phyloP scores from a whole-genome alignment of 2,113 vertebrate species.

The Alethe diademata region DNA sequence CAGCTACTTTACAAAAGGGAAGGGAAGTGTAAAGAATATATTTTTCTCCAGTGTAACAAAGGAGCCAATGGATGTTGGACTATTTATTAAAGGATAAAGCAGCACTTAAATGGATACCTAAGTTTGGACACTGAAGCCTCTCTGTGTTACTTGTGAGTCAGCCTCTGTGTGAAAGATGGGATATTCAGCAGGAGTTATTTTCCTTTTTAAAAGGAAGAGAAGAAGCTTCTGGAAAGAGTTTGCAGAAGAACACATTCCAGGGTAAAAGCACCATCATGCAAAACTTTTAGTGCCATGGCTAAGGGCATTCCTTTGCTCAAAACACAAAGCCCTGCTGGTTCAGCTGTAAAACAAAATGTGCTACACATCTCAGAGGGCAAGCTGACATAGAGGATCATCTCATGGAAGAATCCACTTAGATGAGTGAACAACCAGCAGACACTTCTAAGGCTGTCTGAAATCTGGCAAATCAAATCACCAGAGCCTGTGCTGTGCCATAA shows the following conservation, averaged over 20 bases:
- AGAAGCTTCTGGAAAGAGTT: not conserved
- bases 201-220: not conserved
- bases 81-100: not conserved
- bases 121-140: not conserved
- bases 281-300: not conserved
- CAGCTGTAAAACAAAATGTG: not conserved
- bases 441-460: not conserved
- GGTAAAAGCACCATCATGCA: not conserved
- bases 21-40: not conserved
- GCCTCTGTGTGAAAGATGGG: not conserved
- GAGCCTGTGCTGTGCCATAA: not conserved
- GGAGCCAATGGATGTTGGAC: not conserved
- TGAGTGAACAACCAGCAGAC: not conserved
- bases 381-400: not conserved
- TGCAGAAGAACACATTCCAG: not conserved
- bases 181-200: not conserved
- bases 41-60: not conserved
- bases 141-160: not conserved
- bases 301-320: not conserved
- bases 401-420: not conserved
- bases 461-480: not conserved
- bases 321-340: not conserved
- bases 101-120: not conserved
- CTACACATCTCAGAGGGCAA: not conserved
- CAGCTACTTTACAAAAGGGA: not conserved